phyloP scores from a whole-genome alignment of 1,140 invertebrate genomes.

The Papilio helenus region DNA sequence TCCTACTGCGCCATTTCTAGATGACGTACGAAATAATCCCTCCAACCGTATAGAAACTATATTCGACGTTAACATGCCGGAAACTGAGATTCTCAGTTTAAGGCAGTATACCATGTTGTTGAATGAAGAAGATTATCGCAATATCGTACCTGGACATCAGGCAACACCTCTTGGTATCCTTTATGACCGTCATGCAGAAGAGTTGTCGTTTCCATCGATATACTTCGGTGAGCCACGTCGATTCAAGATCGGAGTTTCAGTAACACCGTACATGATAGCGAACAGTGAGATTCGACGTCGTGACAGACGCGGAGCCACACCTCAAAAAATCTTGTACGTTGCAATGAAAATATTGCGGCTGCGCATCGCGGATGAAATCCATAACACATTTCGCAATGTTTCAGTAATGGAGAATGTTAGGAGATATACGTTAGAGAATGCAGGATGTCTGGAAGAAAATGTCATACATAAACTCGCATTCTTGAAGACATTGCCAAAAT shows the following conservation, averaged over 20 bases:
- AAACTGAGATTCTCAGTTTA: constrained; percentile 52
- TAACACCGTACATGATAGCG: constrained; percentile 55
- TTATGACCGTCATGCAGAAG: constrained; percentile 56
- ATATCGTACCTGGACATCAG: constrained; percentile 51
- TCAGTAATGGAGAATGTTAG: constrained; percentile 41
- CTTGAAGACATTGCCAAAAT: constrained; percentile 58
- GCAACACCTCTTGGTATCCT: constrained; percentile 44
- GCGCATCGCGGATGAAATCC: constrained; percentile 52
- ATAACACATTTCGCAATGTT: constrained; percentile 52
- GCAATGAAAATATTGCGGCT: constrained; percentile 56
- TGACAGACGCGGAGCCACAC: constrained; percentile 56
- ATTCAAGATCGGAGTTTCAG: constrained; percentile 46
- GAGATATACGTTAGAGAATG: constrained; percentile 15
- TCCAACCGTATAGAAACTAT: constrained; percentile 50
- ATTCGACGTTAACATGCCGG: constrained; percentile 45
- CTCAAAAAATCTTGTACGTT: constrained; percentile 58
- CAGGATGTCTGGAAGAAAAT: constrained; percentile 55
- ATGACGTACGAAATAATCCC: constrained; percentile 48
- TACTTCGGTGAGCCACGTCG: constrained; percentile 53
- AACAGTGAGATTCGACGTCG: constrained; percentile 55
- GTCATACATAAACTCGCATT: constrained; percentile 52
- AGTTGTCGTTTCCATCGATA: constrained; percentile 59
- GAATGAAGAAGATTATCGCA: constrained; percentile 55
- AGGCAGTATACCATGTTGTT: constrained; percentile 56
- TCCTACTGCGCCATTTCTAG: constrained; percentile 38